Evolutionary conservation across 2,888 invertebrate genomes (phyloP).

Genomic region (Thysanoteuthis rhombus): DNA sequence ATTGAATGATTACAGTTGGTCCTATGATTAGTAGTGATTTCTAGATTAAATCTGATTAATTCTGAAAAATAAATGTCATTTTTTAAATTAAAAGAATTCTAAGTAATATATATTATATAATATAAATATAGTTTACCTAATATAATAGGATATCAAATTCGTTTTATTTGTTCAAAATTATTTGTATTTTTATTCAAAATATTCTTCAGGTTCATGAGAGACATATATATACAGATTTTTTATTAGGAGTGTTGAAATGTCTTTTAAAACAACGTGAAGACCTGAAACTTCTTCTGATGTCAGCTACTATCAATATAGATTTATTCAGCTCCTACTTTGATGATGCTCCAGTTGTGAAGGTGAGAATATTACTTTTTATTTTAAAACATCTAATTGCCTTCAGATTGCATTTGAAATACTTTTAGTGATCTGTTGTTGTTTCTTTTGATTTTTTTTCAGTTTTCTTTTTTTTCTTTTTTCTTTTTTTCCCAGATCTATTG

Average conservation of each 20-base stretch:
- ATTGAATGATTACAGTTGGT: neutral
- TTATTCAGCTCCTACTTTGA: conserved; percentile 93
- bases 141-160: neutral
- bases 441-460: too few species aligned
- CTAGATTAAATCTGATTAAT: neutral
- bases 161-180: neutral
- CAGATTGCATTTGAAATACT: too few species aligned
- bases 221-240: conserved; percentile 83
- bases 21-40: neutral
- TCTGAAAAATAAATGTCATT: too few species aligned
- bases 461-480: too few species aligned
- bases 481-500: too few species aligned
- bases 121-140: too few species aligned
- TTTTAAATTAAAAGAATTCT: neutral
- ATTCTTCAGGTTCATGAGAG: conserved; percentile 81
- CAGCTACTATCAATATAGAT: conserved; percentile 96
- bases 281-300: conserved; percentile 91
- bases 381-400: neutral
- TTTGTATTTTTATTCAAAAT: neutral
- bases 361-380: conserved; percentile 56
- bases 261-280: conserved; percentile 80
- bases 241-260: conserved; percentile 93
- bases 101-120: too few species aligned
- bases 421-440: too few species aligned
- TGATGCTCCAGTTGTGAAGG: conserved; percentile 83